Evolutionary conservation across 2,113 vertebrate species (phyloP).

Genomic region (Melanerpes formicivorus): DNA sequence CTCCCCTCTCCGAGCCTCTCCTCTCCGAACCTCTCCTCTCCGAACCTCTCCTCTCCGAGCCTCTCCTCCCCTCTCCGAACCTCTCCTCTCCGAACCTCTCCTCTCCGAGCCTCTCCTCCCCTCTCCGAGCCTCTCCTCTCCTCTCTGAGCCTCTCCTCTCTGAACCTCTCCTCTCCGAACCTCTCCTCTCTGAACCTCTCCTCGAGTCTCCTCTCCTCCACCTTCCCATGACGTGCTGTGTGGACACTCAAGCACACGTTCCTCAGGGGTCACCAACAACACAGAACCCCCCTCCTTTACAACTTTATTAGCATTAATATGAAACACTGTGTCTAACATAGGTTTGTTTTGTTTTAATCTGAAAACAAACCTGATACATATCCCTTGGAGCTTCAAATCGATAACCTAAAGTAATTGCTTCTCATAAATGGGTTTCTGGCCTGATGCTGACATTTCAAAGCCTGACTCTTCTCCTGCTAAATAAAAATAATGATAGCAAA

Average conservation of each 20-base stretch:
- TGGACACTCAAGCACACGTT: not conserved
- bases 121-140: no score
- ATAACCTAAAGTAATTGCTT: not conserved
- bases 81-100: no score
- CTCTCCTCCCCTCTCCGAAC: no score
- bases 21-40: no score
- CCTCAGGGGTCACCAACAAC: not conserved
- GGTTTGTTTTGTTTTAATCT: not conserved
- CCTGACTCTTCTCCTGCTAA: not conserved
- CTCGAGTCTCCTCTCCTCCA: not conserved
- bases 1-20: no score
- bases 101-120: no score
- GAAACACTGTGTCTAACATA: not conserved
- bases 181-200: no score
- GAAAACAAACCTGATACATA: not conserved
- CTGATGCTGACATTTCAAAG: constrained; percentile 6
- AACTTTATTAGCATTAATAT: not conserved
- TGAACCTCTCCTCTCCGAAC: no score
- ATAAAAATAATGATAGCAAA: not conserved
- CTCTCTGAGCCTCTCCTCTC: no score
- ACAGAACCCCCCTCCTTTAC: not conserved
- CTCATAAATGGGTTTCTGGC: not conserved
- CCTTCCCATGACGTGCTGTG: rapidly evolving
- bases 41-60: no score
- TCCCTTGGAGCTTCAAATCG: constrained; percentile 25